phyloP scores from a whole-genome alignment of 23 tunicate species.

The Ascidia mentula region DNA sequence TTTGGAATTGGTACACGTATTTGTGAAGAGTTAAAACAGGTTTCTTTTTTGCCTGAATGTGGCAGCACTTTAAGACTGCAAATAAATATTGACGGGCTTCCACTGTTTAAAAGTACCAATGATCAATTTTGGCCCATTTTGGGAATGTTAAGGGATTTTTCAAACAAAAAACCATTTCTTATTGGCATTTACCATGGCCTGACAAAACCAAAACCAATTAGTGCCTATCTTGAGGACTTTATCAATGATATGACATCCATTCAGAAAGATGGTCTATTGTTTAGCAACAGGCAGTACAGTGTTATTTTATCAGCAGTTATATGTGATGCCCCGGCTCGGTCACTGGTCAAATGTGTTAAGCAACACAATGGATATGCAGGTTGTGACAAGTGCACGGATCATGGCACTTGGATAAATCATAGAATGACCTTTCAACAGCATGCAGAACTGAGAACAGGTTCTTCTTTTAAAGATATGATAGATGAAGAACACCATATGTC shows the following conservation, averaged over 20 bases:
- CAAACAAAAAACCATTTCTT: constrained; percentile 19
- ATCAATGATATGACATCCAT: constrained; percentile 27
- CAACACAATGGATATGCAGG: constrained; percentile 36
- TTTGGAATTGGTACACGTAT: constrained; percentile 23
- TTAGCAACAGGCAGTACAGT: background rate
- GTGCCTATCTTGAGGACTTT: constrained; percentile 41
- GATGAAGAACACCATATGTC: constrained; percentile 33
- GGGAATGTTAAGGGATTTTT: constrained; percentile 18
- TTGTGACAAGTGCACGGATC: constrained; percentile 38
- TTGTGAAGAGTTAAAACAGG: constrained; percentile 10
- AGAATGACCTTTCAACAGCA: constrained; percentile 32
- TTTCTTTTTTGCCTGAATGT: background rate
- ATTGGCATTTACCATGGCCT: constrained; percentile 36
- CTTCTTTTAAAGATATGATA: constrained; percentile 11
- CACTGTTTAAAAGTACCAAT: constrained; percentile 33
- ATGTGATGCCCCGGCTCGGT: constrained; percentile 58
- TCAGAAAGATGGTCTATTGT: constrained; percentile 1
- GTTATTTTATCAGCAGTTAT: constrained; percentile 22
- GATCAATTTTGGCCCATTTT: constrained; percentile 40
- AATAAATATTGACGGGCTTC: constrained; percentile 48
- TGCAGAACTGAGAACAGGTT: constrained; percentile 29
- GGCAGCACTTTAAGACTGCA: constrained; percentile 5
- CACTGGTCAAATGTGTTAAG: constrained; percentile 34
- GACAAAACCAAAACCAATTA: constrained; percentile 30
- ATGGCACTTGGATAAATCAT: constrained; percentile 24